phyloP scores from a whole-genome alignment of 35 echinoderm and acorn worm species.

The Chiridota heheva region DNA sequence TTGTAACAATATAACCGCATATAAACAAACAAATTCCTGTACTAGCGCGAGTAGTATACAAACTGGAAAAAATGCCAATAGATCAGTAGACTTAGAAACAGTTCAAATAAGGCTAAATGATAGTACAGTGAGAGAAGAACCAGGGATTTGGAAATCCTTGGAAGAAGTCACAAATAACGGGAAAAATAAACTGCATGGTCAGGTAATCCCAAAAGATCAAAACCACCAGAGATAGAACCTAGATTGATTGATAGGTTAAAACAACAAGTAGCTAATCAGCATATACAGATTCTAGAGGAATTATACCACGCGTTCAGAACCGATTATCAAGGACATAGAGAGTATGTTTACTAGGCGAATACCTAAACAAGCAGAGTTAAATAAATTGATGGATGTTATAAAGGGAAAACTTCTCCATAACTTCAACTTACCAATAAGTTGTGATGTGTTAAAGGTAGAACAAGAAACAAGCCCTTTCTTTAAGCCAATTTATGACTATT shows the following conservation, averaged over 20 bases:
- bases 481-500: slow-evolving; percentile 2
- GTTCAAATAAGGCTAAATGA: too few species aligned
- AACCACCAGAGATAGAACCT: neutral
- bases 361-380: neutral
- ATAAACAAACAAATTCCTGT: too few species aligned
- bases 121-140: neutral
- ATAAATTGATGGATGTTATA: neutral
- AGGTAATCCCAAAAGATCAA: neutral
- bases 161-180: neutral
- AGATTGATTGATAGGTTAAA: neutral
- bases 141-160: neutral
- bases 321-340: neutral
- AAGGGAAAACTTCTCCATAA: neutral
- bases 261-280: neutral
- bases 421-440: neutral
- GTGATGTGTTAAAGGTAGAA: neutral
- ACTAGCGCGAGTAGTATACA: too few species aligned
- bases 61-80: neutral
- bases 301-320: neutral
- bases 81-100: neutral
- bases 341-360: neutral
- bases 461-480: neutral
- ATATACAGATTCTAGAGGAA: neutral
- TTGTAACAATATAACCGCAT: too few species aligned
- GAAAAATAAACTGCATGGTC: neutral